Evolutionary conservation across 2,113 vertebrate species (phyloP), one percentile per base, ranked within the genome.

Genomic region (Planiliza haematocheilus): DNA sequence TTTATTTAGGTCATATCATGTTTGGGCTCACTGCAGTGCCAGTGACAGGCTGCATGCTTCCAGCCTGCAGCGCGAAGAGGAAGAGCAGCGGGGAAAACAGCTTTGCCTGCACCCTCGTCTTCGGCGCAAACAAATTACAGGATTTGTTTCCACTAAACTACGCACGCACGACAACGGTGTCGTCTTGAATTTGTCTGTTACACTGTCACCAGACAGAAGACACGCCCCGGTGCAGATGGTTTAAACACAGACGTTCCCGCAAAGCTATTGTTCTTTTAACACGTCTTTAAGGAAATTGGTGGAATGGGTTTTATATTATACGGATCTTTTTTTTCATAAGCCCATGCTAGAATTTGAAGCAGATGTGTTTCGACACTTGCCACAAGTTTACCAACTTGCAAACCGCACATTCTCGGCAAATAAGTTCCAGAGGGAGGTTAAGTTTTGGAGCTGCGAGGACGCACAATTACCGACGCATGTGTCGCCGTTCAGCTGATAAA

Each of bases 1-100:
- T 89, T 89, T 91, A 93, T 93, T 91, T 89, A 89, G 90, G 92
- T 92, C 92, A 92, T 73, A 83, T 90, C 81, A 77, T 81, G 74
- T 90, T 87, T 84, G 82, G 77, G 83, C 86, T 86, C 70, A 73
- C 83, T 88, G 89, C 81, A 74, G 79, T 67, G 86, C 82, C 81
- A 74, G 79, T 80, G 86, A 85, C 86, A 82, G 75, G 72, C 80
- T 78, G 79, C 77, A 37, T 60, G 80, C 70, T 78, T 71, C 63
- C 65, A 75, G 72, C 50, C 51, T 68, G 75, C 68, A 66, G 70
- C 70, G 51, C 16, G 65, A 55, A 57, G 83, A 85, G 70, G 70
- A 88, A 65, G 65, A 82, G 79, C 62, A 53, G 36, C 18, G 66
- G 13, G 60, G 71, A 74, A n/a, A 76, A 79, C 53, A 58, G 5